These are phyloP conservation scores for Sinohyriopsis cumingii DNA, from an alignment of 2,888 invertebrate genomes.

Conservation along the genomic window DNA sequence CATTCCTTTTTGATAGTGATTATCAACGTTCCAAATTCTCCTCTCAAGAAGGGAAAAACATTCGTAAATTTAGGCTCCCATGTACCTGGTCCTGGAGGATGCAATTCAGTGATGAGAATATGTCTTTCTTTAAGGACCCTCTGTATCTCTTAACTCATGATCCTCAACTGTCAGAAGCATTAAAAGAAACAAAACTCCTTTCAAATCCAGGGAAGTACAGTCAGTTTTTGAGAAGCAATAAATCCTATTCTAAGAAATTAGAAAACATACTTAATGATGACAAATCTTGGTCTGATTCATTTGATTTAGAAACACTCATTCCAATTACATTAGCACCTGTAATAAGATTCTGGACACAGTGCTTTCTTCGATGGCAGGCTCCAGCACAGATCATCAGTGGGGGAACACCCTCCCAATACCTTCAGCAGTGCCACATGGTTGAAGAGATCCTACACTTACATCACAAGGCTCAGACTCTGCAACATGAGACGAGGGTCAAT, in stretches of 20 bases:
- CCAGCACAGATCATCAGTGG: conserved; percentile 85
- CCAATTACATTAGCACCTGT: conserved; percentile 40
- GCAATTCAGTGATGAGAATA: conserved; percentile 87
- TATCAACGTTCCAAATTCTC: conserved; percentile 81
- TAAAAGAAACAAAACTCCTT: conserved; percentile 23
- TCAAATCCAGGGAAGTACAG: conserved; percentile 15
- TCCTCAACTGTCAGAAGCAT: conserved; percentile 25
- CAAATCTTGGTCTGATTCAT: conserved; percentile 17
- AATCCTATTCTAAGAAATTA: conserved; percentile 18
- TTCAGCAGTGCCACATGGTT: conserved; percentile 70
- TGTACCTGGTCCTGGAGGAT: conserved; percentile 91
- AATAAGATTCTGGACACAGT: conserved; percentile 86
- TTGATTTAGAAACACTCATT: conserved; percentile 27
- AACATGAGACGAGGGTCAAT: conserved; percentile 19
- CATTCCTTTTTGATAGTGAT: conserved; percentile 92
- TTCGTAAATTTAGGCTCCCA: conserved; percentile 43
- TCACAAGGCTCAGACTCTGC: conserved; percentile 48
- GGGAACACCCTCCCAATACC: conserved; percentile 74
- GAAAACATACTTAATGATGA: conserved; percentile 23
- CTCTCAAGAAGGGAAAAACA: conserved; percentile 37
- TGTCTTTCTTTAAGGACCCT: conserved; percentile 88
- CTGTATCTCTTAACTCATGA: conserved; percentile 74
- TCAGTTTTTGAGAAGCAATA: conserved; percentile 23
- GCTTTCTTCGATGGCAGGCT: conserved; percentile 91
- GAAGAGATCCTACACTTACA: conserved; percentile 71